phyloP scores from a whole-genome alignment of 2,797 vertebrate genomes.

The Amphiprion clarkii region DNA sequence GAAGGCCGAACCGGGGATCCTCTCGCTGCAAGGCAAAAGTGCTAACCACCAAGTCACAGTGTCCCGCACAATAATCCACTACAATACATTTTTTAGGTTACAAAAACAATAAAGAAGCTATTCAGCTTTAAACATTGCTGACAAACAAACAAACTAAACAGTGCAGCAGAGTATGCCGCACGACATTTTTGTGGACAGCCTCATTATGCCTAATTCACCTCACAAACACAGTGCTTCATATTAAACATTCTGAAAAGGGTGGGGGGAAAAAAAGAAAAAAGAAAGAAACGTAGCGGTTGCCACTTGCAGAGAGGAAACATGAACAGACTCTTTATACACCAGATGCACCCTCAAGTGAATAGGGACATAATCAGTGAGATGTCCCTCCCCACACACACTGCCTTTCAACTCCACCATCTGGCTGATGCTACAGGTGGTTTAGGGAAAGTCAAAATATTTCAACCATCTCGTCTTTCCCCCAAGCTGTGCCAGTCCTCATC shows the following conservation, averaged over 20 bases:
- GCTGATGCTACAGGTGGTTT: conserved; percentile 71
- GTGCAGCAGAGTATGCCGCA: conserved; percentile 27
- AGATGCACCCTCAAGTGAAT: conserved; percentile 74
- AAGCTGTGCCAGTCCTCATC: conserved; percentile 46
- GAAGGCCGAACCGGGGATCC: no score
- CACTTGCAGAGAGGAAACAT: conserved; percentile 39
- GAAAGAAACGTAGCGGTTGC: conserved; percentile 29
- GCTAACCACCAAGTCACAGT: no score
- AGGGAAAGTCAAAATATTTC: conserved; percentile 62
- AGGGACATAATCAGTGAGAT: conserved; percentile 66
- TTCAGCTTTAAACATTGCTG: conserved; percentile 6
- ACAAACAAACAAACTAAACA: conserved; percentile 13
- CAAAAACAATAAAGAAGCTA: conserved; percentile 12
- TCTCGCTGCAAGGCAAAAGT: no score
- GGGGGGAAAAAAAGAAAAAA: background rate
- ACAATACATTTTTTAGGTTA: background rate
- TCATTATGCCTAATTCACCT: conserved; percentile 63
- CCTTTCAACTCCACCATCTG: conserved; percentile 71
- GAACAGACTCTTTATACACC: conserved; percentile 66
- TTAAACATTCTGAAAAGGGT: conserved; percentile 29
- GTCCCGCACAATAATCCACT: background rate
- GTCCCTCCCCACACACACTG: conserved; percentile 60
- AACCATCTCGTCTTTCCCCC: conserved; percentile 19
- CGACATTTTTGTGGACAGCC: conserved; percentile 47
- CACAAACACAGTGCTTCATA: conserved; percentile 56